Conservation (phyloP, 1,140 invertebrate species). For the Pseudomyrmex gracilis region DNA sequence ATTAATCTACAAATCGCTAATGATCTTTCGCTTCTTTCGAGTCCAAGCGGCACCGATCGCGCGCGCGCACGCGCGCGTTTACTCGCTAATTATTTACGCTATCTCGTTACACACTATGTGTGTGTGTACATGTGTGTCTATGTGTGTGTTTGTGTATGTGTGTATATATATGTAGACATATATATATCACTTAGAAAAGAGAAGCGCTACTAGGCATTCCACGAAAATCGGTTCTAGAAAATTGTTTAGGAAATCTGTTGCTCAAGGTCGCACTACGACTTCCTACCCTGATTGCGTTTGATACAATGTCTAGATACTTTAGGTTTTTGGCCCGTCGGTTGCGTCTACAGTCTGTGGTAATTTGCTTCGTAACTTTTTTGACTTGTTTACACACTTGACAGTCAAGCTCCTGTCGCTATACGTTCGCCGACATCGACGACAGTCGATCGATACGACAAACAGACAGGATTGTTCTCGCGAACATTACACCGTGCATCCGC, state of each 20-base stretch:
- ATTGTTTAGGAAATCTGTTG: neutral
- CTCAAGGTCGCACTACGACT: neutral
- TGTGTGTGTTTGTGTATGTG: too few relatives aligned
- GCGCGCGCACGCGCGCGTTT: conserved; percentile 55
- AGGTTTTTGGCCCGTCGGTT: neutral
- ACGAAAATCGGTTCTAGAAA: conserved; percentile 6
- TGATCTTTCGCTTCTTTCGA: conserved; percentile 28
- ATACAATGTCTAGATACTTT: neutral
- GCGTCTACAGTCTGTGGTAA: neutral
- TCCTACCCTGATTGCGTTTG: conserved; percentile 30
- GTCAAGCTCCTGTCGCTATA: neutral
- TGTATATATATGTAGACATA: too few relatives aligned
- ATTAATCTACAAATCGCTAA: conserved; percentile 29
- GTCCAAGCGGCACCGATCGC: conserved; percentile 60
- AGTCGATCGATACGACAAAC: neutral
- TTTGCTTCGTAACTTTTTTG: neutral
- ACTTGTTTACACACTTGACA: neutral
- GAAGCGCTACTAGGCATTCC: neutral
- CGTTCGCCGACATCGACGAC: neutral
- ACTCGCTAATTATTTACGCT: conserved; percentile 14
- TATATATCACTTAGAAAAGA: conserved; percentile 31
- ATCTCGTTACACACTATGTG: too few relatives aligned
- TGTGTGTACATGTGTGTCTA: too few relatives aligned
- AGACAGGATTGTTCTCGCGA: conserved; percentile 28
- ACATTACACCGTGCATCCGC: neutral